phyloP scores from a whole-genome alignment of 2,113 vertebrate genomes.

The Xiphorhynchus elegans region DNA sequence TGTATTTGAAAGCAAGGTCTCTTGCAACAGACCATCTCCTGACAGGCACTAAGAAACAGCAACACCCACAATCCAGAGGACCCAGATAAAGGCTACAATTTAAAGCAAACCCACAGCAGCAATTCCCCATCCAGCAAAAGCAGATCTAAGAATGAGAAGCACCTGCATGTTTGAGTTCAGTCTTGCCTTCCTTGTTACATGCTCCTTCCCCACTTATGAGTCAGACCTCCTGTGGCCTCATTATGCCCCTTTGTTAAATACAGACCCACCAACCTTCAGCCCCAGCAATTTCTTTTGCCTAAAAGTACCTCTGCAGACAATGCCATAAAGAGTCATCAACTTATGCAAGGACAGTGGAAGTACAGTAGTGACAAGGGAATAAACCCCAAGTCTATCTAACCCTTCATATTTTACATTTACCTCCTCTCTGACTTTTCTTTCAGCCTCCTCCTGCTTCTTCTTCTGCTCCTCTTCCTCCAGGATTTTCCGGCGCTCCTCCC shows the following conservation, averaged over 20 bases:
- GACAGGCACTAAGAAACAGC: neutral
- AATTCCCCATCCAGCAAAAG: neutral
- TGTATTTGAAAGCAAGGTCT: neutral
- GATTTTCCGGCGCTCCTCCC: slow-evolving; percentile 92
- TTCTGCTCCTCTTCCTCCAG: slow-evolving; percentile 92
- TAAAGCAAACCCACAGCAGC: neutral
- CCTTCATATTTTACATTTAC: slow-evolving; percentile 26
- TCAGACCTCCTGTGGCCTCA: neutral
- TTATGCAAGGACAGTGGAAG: neutral
- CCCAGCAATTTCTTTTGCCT: neutral
- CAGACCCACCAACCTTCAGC: neutral
- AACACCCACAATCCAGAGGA: neutral
- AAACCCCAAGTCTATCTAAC: neutral
- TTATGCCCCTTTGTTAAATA: neutral
- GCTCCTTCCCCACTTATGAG: neutral
- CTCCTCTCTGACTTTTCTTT: slow-evolving; percentile 89
- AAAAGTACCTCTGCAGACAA: neutral
- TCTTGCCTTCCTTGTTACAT: neutral
- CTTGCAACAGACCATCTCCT: neutral
- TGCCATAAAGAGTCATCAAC: neutral
- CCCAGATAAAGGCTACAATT: neutral
- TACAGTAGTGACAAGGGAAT: neutral
- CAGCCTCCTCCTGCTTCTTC: slow-evolving; percentile 88
- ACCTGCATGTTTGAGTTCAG: neutral
- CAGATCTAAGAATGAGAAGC: neutral